Evolutionary conservation across 2,888 invertebrate species (phyloP), one percentile per base, ranked within the genome.

Genomic region (Stegophylla sp.): DNA sequence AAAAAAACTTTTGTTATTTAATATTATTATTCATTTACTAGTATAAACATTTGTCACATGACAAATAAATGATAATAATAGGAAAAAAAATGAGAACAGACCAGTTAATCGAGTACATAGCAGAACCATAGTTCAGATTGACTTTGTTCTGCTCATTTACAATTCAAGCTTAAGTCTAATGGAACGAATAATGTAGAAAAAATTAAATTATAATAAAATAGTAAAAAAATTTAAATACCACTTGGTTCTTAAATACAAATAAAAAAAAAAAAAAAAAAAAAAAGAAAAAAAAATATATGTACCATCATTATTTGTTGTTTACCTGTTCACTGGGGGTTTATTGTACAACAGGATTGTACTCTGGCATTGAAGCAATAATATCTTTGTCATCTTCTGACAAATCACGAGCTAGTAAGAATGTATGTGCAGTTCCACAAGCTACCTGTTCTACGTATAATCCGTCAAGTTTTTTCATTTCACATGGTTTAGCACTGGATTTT

Each of bases 371-470:
- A 71, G 89, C 88, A 81, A 93, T 86, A 84, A 89, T 89, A 71
- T 88, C 88, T 84, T 89, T 89, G 82, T 92, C 92, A 84, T 91
- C 91, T 20, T 91, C 90, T 0, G 90, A 89, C 67, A 90, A 90
- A 84, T 90, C 89, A 28, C 90, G 87, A 20, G 90, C 91, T 72
- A 93, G 88, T 85, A 95, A 87, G 84, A 95, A 87, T 1, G 95
- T 92, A 87, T 96, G 96, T 4, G 94, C 94, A 85, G 91, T 91
- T 3, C 97, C 97, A 91, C 95, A 94, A 1, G 93, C 88, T 59
- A 96, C 91, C 41, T 86, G 85, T 82, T 88, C 86, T n/a, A 89
- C 85, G 83, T 88, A 86, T 10, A 88, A 85, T 3, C 88, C 88
- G 28, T 87, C 87, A 61, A 89, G 84, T 2, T 88, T 85, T 83